These are phyloP conservation scores for Andrena flavipes DNA, from an alignment of 2,888 invertebrate genomes.

Conservation along the genomic window DNA sequence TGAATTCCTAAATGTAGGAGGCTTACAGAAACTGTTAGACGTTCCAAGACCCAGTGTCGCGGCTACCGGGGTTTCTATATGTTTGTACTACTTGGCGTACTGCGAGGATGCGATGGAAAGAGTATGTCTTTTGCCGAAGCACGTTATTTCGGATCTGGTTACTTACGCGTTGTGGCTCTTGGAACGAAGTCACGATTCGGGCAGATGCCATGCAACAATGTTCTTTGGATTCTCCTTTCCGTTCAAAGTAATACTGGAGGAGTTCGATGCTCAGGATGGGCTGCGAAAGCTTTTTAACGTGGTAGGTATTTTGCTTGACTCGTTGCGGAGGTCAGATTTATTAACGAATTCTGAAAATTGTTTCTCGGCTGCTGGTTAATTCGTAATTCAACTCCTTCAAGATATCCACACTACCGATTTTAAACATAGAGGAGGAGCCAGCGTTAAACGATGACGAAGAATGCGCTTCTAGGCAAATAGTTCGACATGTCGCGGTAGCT, in stretches of 20 bases:
- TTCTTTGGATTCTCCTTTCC: slow-evolving; percentile 98
- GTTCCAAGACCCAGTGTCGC: slow-evolving; percentile 97
- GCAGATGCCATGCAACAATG: slow-evolving; percentile 99
- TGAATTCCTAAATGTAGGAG: slow-evolving; percentile 96
- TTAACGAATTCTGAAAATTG: not conserved
- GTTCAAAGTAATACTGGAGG: slow-evolving; percentile 96
- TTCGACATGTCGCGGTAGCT: slow-evolving; percentile 95
- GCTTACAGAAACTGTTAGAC: slow-evolving; percentile 93
- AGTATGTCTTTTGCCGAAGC: slow-evolving; percentile 94
- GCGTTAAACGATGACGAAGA: slow-evolving; percentile 93
- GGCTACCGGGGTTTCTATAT: slow-evolving; percentile 98
- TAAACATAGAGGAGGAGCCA: slow-evolving; percentile 88
- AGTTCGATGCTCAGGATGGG: slow-evolving; percentile 98
- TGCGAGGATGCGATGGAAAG: slow-evolving; percentile 99
- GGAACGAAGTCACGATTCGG: slow-evolving; percentile 98
- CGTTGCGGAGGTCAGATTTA: not conserved
- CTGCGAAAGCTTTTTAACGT: slow-evolving; percentile 97
- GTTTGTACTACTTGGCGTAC: slow-evolving; percentile 98
- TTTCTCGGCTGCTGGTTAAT: slow-evolving; percentile 62
- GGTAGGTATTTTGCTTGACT: slow-evolving; percentile 84
- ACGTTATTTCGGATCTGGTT: slow-evolving; percentile 91
- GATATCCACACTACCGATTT: slow-evolving; percentile 94
- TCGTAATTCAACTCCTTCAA: slow-evolving; percentile 78
- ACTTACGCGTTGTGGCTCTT: slow-evolving; percentile 97
- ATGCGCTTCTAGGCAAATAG: slow-evolving; percentile 95